These are phyloP conservation scores for Holacanthus passer DNA, from an alignment of 2,113 vertebrate species.

Conservation along the genomic window DNA sequence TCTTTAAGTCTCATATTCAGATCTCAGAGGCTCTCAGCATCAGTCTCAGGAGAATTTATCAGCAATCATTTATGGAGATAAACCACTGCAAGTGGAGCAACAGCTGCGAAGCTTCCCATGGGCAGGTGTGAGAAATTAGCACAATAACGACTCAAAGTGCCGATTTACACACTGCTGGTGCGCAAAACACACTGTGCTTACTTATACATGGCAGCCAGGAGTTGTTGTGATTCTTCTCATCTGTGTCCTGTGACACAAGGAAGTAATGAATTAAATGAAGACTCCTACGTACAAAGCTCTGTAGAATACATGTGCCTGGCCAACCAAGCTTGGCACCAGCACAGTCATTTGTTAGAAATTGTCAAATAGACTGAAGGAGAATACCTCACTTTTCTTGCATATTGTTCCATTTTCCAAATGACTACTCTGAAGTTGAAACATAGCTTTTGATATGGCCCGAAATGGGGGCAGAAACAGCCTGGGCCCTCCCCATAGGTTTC, in stretches of 20 bases:
- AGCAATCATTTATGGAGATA: conserved; percentile 82
- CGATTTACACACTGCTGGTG: conserved; percentile 58
- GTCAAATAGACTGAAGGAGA: conserved; percentile 35
- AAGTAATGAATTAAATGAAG: conserved; percentile 41
- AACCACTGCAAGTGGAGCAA: conserved; percentile 76
- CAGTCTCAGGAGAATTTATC: conserved; percentile 75
- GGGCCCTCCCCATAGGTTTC: conserved; percentile 43
- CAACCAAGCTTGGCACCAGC: conserved; percentile 3
- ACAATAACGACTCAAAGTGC: conserved; percentile 71
- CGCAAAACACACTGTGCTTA: conserved; percentile 36
- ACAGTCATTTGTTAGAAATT: conserved; percentile 34
- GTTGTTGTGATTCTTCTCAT: conserved; percentile 54
- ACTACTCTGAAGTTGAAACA: conserved; percentile 54
- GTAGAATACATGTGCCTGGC: not conserved
- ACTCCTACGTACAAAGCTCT: not conserved
- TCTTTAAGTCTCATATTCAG: conserved; percentile 60
- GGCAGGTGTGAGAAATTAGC: conserved; percentile 79
- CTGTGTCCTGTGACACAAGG: conserved; percentile 45
- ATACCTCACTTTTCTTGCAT: conserved; percentile 35
- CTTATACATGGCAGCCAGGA: conserved; percentile 20
- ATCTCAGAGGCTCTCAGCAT: conserved; percentile 68
- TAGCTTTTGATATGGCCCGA: conserved; percentile 38
- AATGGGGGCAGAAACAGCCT: conserved; percentile 39
- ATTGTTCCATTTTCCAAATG: conserved; percentile 58
- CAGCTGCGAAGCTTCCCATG: conserved; percentile 78